Evolutionary conservation across 2,888 invertebrate species (phyloP).

Genomic region (Ennomos erosarius): DNA sequence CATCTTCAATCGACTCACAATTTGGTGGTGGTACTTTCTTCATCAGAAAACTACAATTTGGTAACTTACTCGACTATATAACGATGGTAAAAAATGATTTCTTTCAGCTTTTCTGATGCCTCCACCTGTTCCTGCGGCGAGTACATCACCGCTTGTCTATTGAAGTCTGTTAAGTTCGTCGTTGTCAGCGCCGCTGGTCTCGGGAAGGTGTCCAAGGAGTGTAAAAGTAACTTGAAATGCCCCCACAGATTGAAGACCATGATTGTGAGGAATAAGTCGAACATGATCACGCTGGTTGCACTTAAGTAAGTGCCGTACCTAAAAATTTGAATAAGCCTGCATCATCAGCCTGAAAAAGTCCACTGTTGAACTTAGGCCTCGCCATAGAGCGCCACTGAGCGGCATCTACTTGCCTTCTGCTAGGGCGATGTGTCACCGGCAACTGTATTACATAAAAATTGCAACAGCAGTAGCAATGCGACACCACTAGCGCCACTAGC

Average conservation of each 20-base stretch:
- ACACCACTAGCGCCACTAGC: too few species aligned
- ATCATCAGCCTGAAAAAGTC: too few species aligned
- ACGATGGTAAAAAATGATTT: conserved; percentile 40
- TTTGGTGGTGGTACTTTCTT: too few species aligned
- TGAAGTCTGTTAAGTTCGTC: neutral
- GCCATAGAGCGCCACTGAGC: too few species aligned
- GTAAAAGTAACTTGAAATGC: conserved; percentile 44
- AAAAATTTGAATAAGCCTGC: neutral
- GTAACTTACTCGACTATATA: conserved; percentile 35
- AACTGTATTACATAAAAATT: too few species aligned
- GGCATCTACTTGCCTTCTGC: too few species aligned
- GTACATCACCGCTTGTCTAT: conserved; percentile 14
- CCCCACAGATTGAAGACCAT: conserved; percentile 47
- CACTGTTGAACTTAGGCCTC: too few species aligned
- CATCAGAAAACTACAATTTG: too few species aligned
- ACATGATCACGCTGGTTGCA: conserved; percentile 32
- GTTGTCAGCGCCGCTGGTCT: conserved; percentile 22
- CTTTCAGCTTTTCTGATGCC: conserved; percentile 28
- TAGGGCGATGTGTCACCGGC: too few species aligned
- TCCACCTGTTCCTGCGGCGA: conserved; percentile 33
- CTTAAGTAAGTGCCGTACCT: conserved; percentile 35
- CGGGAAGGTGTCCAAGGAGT: conserved; percentile 38
- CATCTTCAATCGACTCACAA: too few species aligned
- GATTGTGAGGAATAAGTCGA: conserved; percentile 42
- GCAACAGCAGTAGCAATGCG: too few species aligned